Evolutionary conservation across 2,797 vertebrate genomes (phyloP).

Genomic region (Platalea minor): DNA sequence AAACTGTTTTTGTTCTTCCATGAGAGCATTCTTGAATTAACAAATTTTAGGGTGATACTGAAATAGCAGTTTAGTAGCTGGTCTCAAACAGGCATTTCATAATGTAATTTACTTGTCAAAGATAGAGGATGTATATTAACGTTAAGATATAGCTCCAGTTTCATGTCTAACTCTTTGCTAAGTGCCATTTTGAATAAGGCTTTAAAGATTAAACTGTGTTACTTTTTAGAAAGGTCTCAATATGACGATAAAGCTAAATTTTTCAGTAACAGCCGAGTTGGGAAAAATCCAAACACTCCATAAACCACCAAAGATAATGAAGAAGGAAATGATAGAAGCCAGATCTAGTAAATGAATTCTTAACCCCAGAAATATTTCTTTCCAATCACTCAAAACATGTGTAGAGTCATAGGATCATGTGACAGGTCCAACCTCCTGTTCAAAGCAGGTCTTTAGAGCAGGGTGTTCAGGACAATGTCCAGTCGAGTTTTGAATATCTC

Average conservation of each 20-base stretch:
- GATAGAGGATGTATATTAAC: slow-evolving; percentile 9
- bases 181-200: background rate
- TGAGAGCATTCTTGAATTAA: background rate
- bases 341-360: background rate
- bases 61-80: slow-evolving; percentile 28
- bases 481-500: background rate
- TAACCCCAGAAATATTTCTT: background rate
- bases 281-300: background rate
- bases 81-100: slow-evolving; percentile 48
- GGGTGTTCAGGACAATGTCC: accelerated
- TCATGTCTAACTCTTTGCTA: background rate
- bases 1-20: too few relatives aligned
- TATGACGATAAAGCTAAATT: background rate
- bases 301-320: background rate
- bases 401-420: background rate
- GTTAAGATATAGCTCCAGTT: background rate
- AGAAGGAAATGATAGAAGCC: background rate
- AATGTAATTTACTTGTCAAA: slow-evolving; percentile 45
- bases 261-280: accelerated
- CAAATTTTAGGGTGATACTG: slow-evolving; percentile 60
- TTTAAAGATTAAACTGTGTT: background rate
- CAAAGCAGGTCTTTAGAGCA: background rate
- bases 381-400: background rate
- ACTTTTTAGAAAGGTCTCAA: background rate
- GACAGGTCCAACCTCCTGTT: background rate